Conservation (phyloP, 2,113 vertebrate genomes). For the Peucedramus taeniatus region DNA sequence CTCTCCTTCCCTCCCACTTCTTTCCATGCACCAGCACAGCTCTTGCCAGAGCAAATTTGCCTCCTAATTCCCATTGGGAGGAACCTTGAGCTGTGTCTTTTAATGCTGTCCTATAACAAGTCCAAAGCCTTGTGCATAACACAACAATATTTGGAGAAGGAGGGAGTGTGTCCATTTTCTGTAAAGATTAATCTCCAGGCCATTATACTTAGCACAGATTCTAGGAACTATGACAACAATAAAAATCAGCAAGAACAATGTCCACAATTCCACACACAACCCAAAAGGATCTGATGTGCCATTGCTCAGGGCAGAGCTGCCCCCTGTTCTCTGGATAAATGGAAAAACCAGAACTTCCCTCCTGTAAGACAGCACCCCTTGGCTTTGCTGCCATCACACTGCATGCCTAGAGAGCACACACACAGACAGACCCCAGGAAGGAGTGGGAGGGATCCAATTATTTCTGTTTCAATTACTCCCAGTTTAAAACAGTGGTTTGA, state of each 20-base stretch:
- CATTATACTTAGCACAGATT: neutral
- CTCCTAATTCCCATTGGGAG: neutral
- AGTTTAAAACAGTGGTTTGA: neutral
- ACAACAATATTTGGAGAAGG: neutral
- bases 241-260: neutral
- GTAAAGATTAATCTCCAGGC: neutral
- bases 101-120: neutral
- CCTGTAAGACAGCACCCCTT: neutral
- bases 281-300: neutral
- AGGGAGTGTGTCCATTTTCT: neutral
- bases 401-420: neutral
- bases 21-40: neutral
- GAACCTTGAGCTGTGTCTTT: neutral
- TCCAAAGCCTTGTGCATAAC: neutral
- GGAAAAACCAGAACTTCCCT: neutral
- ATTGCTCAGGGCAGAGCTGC: neutral
- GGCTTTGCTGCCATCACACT: neutral
- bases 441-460: neutral
- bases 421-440: neutral
- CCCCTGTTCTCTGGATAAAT: neutral
- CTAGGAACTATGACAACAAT: neutral
- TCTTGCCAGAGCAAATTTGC: neutral
- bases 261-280: accelerated
- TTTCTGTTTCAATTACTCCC: neutral
- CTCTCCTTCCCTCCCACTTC: neutral